These are phyloP conservation scores for Fistularia tabacaria DNA, from an alignment of 2,797 vertebrate genomes.

Conservation along the genomic window DNA sequence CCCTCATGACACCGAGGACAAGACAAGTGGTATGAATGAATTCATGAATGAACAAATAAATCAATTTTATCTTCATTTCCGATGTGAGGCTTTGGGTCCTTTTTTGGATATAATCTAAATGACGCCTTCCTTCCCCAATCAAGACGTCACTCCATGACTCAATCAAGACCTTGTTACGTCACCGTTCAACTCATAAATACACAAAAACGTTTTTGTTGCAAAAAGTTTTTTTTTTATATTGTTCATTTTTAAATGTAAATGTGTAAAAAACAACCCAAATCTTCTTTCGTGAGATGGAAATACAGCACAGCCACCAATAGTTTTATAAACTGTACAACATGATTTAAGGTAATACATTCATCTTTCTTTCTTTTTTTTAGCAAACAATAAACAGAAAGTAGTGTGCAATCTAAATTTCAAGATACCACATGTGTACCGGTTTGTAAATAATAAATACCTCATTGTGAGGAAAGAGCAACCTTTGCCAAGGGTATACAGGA, in stretches of 20 bases:
- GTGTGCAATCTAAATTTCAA: background rate
- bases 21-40: too few relatives aligned
- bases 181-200: background rate
- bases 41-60: too few relatives aligned
- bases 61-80: too few relatives aligned
- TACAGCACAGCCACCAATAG: conserved; percentile 4
- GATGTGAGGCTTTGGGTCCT: too few relatives aligned
- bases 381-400: conserved; percentile 28
- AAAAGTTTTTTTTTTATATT: conserved; percentile 43
- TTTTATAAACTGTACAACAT: conserved; percentile 30
- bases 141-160: too few relatives aligned
- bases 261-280: conserved; percentile 46
- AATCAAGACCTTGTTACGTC: too few relatives aligned
- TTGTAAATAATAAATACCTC: conserved; percentile 75
- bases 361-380: conserved; percentile 49
- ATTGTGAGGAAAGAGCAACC: conserved; percentile 77
- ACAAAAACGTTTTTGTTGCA: conserved; percentile 14
- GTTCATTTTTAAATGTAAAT: conserved; percentile 56
- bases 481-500: conserved; percentile 69
- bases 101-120: too few relatives aligned
- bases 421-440: conserved; percentile 42
- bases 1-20: too few relatives aligned
- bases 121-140: too few relatives aligned
- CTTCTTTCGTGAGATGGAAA: conserved; percentile 21
- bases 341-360: conserved; percentile 57